Percentiles rank a stretch among this genome's conserved stretches.
phyloP scores from a whole-genome alignment of 2,888 invertebrate genomes.

The Pollenia labialis region DNA sequence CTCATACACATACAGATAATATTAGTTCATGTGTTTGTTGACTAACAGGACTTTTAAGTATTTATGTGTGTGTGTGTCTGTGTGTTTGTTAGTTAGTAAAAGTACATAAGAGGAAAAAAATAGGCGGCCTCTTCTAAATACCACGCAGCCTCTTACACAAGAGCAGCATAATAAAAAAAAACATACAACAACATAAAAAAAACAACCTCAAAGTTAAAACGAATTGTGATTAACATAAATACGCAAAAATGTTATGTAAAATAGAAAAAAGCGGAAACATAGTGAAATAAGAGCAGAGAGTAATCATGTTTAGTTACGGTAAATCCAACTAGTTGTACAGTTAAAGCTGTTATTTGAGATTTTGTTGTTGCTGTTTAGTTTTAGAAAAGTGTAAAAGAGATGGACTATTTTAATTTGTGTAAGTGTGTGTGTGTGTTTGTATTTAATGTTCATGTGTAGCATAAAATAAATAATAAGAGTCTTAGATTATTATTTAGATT shows the following conservation, averaged over 20 bases:
- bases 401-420: not conserved
- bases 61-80: not conserved
- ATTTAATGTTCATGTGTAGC: not conserved
- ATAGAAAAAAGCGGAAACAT: constrained; percentile 1
- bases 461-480: constrained; percentile 47
- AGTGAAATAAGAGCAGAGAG: constrained; percentile 72
- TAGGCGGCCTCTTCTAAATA: constrained; percentile 79
- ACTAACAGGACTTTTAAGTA: constrained; percentile 25
- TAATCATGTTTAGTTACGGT: constrained; percentile 52
- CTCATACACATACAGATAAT: constrained; percentile 22
- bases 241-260: constrained; percentile 81
- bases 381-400: constrained; percentile 36
- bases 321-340: constrained; percentile 25
- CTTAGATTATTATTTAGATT: constrained; percentile 51
- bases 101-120: constrained; percentile 73
- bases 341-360: not conserved
- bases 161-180: constrained; percentile 24
- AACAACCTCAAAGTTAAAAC: constrained; percentile 22
- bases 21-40: constrained; percentile 20
- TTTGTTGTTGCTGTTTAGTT: not conserved
- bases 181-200: constrained; percentile 1
- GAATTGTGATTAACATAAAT: constrained; percentile 81
- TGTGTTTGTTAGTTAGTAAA: constrained; percentile 21
- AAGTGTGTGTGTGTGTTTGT: not conserved
- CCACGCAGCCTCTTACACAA: constrained; percentile 61